Base-by-base conservation (phyloP, 2,888 invertebrate species). In the Coleophora flavipennella region DNA sequence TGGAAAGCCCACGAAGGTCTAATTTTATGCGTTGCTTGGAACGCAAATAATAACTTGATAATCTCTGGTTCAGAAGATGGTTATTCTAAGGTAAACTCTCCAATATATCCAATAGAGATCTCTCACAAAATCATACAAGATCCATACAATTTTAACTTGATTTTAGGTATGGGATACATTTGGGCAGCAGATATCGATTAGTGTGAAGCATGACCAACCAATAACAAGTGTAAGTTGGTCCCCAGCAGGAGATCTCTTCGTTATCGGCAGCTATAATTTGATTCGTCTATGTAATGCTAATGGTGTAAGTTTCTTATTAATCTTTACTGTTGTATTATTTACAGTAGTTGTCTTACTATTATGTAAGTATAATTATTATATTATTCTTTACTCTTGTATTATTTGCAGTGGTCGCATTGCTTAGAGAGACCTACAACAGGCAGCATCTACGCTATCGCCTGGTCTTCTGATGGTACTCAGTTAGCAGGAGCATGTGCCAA, bases 51-150 rank as follows among this genome's bases (percentile, higher is more conserved):
- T 51, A 93, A 95, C 49, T 85, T 97, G 7, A 90, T 99, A 20
- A 91, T 96, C 10, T 97, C 99, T 3, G 99, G 99, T 0, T 96
- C 96, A 36, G 98, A 99, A 83, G 99, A 99, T 74, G 96, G 96
- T 48, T 88, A 88, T 51, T 93, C 92, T 50, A 94, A 93, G 87
- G 92, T 92, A 57, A 20, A 12, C 20, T 4, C 6, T 20, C 3
- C 6, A 4, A 20, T 20, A 20, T 4, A 20, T 4, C 6, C 3
- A n/a, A n/a, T n/a, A n/a, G n/a, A 25, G 28, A 12, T 31, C 10
- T 27, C 3, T 20, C 6, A 20, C 20, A 3, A 20, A 20, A 20
- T 4, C 20, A 20, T 20, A 20, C 20, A 20, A 20, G 20, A 20
- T 20, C 20, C 6, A 20, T 20, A 4, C 20, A 4, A 3, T 20